Evolutionary conservation across 2,797 vertebrate genomes (phyloP), one percentile per base, ranked within the genome.

Genomic region (Antrozous pallidus): DNA sequence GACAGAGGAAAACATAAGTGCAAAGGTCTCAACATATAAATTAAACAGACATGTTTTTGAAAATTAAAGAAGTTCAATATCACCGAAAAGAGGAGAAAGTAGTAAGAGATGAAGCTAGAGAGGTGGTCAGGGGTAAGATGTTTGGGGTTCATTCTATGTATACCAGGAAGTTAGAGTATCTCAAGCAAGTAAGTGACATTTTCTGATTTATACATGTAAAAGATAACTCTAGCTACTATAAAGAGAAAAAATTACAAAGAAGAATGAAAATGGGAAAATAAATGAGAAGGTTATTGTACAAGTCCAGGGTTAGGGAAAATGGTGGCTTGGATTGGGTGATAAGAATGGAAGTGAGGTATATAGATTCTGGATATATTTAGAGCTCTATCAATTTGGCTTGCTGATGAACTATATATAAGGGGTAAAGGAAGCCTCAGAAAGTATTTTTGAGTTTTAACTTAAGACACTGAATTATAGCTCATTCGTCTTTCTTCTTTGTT

Each of bases 351-450:
- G 4, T 67, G 28, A 91, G 91, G 2, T 75, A 74, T n/a, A 54
- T 47, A 36, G 26, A 80, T 56, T 36, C 2, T 63, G 47, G 31
- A 74, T 87, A 36, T 79, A 83, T 74, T 90, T 78, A 92, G 8
- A 90, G 31, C 7, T 90, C 74, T 9, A 70, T 13, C 8, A 83
- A 79, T 12, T 56, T 90, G 47, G 8, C 6, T 83, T 90, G 63
- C 74, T 92, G 17, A 87, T 87, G 22, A 90, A 86, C 31, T 69
- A 13, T 56, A 89, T 82, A 89, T 78, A 73, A 92, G 14, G 17
- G 8, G 28, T 67, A 79, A 93, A 16, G 6, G 38, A 90, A 20
- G 10, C 0, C 71, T 90, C 54, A 87, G 17, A 83, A 28, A 80
- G 24, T 31, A 90, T 63, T 88, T 18, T 28, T 90, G 56, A 51